Percentiles rank a stretch among this genome's conserved stretches.
phyloP scores from a whole-genome alignment of 2,797 vertebrate species.

The Hippopotamyrus pictus region DNA sequence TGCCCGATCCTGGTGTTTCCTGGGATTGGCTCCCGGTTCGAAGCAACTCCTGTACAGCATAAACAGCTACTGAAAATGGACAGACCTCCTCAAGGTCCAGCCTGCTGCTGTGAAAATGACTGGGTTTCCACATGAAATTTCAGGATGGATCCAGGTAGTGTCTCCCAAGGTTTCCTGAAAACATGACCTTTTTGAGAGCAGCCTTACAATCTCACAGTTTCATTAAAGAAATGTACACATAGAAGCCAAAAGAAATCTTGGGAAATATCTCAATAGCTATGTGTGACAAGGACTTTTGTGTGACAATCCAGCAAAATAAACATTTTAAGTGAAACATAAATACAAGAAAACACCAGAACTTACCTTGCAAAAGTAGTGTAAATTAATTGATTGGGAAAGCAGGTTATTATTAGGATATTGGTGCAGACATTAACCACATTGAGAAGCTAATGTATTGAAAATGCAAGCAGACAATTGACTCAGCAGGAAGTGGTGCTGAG shows the following conservation, averaged over 20 bases:
- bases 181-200: neutral
- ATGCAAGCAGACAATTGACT: neutral
- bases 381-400: neutral
- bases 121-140: neutral
- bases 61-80: neutral
- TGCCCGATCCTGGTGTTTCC: neutral
- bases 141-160: neutral
- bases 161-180: neutral
- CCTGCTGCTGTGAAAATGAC: neutral
- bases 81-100: neutral
- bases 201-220: neutral
- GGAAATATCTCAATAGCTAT: neutral
- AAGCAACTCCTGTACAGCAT: neutral
- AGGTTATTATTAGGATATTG: neutral
- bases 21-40: neutral
- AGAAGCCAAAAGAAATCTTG: neutral
- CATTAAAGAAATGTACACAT: neutral
- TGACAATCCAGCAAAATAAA: neutral
- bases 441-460: neutral
- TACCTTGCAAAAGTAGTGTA: neutral
- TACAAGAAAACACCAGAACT: neutral
- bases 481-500: neutral
- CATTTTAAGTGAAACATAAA: neutral
- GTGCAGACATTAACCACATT: neutral
- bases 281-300: neutral